Evolutionary conservation across 2,888 invertebrate species (phyloP).

Genomic region (Caenorhabditis sp.): DNA sequence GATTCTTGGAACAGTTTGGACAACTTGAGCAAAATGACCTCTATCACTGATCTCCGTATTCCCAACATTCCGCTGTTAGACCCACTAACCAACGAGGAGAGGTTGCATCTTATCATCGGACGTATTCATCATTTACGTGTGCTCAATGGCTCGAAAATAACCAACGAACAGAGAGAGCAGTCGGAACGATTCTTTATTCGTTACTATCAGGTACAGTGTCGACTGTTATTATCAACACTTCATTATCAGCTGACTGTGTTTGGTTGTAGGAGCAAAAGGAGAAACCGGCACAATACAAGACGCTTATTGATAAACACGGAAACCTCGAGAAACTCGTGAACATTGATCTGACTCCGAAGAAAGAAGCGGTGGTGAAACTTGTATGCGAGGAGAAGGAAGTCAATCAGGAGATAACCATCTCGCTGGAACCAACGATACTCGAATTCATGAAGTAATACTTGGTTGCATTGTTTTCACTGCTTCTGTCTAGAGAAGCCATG

Average conservation of each 20-base stretch:
- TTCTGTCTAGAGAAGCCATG: conserved; percentile 9
- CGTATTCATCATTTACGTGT: conserved; percentile 80
- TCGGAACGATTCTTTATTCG: conserved; percentile 84
- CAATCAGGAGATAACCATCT: conserved; percentile 71
- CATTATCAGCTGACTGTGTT: conserved; percentile 24
- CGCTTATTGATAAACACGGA: conserved; percentile 75
- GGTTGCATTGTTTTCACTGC: conserved; percentile 15
- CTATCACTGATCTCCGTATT: conserved; percentile 91
- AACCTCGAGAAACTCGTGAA: conserved; percentile 74
- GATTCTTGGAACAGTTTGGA: conserved; percentile 86
- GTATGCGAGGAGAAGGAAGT: conserved; percentile 73
- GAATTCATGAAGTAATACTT: conserved; percentile 83
- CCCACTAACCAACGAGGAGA: conserved; percentile 69
- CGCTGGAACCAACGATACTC: conserved; percentile 82
- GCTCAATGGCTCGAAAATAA: conserved; percentile 84
- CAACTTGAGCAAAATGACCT: conserved; percentile 93
- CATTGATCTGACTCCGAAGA: conserved; percentile 82
- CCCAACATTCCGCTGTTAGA: conserved; percentile 88
- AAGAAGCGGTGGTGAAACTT: conserved; percentile 66
- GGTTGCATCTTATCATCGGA: conserved; percentile 76
- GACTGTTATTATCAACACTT: conserved; percentile 21
- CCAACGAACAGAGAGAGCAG: conserved; percentile 83
- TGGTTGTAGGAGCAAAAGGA: conserved; percentile 70
- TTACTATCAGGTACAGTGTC: conserved; percentile 77
- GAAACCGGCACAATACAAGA: conserved; percentile 70